phyloP scores from a whole-genome alignment of 2,888 invertebrate species.

The Epistrophe grossulariae region DNA sequence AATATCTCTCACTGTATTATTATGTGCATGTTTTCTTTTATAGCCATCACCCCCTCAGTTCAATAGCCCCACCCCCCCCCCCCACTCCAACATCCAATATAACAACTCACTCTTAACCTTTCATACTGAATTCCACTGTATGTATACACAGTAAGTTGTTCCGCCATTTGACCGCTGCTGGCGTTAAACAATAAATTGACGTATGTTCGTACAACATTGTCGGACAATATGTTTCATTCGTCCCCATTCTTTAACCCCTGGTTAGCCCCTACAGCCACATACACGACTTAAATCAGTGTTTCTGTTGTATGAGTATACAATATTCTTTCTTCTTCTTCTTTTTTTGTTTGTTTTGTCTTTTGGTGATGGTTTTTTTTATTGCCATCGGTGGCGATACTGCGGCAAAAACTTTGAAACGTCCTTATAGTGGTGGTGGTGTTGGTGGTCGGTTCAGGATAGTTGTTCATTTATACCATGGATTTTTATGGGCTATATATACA shows the following conservation, averaged over 20 bases:
- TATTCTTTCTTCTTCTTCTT: constrained; percentile 38
- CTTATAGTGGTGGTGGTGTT: constrained; percentile 6
- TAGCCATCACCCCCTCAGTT: constrained; percentile 26
- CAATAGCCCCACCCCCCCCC: constrained; percentile 43
- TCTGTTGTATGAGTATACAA: constrained; percentile 34
- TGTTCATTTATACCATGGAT: constrained; percentile 27
- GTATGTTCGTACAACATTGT: constrained; percentile 60
- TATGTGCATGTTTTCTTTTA: constrained; percentile 41
- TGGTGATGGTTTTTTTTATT: constrained; percentile 58
- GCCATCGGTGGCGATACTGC: constrained; percentile 69
- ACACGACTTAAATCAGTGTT: constrained; percentile 62
- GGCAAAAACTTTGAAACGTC: constrained; percentile 71
- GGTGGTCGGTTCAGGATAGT: constrained; percentile 20
- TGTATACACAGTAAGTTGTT: constrained; percentile 29
- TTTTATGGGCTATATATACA: constrained; percentile 12
- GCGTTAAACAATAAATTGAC: constrained; percentile 68
- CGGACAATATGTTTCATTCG: constrained; percentile 65
- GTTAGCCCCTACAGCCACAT: constrained; percentile 39
- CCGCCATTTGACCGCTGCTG: constrained; percentile 56
- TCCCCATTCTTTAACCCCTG: neutral
- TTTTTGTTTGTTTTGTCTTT: constrained; percentile 9
- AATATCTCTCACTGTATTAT: too few species aligned
- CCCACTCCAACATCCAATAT: too few species aligned
- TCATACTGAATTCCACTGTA: constrained; percentile 17
- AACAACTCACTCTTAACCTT: constrained; percentile 61